Percentiles rank a stretch among this genome's conserved stretches.
phyloP scores from a whole-genome alignment of 2,113 vertebrate genomes.

The Polypterus senegalus region DNA sequence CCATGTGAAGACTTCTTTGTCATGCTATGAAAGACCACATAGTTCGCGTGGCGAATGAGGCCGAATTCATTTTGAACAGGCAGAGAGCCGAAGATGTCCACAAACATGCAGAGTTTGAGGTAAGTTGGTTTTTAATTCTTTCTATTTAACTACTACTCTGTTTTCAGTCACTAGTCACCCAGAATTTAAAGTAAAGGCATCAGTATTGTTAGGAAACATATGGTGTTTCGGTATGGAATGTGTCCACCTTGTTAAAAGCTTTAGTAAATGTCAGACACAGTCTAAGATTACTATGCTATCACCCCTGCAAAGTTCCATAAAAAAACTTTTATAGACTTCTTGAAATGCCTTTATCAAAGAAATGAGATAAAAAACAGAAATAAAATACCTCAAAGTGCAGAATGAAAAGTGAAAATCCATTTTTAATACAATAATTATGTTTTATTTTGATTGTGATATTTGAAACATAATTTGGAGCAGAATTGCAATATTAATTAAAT shows the following conservation, averaged over 20 bases:
- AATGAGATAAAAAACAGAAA: not conserved
- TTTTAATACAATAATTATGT: too few relatives aligned
- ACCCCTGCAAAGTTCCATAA: conserved; percentile 18
- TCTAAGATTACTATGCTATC: conserved; percentile 3
- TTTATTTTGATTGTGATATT: too few relatives aligned
- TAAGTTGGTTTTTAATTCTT: conserved; percentile 35
- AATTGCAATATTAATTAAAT: too few relatives aligned
- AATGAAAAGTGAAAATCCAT: too few relatives aligned
- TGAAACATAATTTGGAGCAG: too few relatives aligned
- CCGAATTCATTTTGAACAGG: conserved; percentile 93
- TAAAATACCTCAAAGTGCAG: not conserved
- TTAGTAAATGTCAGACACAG: conserved; percentile 28
- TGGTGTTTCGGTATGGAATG: not conserved
- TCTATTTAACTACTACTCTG: conserved; percentile 21
- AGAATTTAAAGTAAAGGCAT: conserved; percentile 17
- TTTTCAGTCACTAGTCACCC: conserved; percentile 25
- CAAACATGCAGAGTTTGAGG: conserved; percentile 96
- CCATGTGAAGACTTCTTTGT: conserved; percentile 67
- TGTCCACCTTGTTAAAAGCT: conserved; percentile 10
- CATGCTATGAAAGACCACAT: conserved; percentile 98
- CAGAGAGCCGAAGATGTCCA: conserved; percentile 95
- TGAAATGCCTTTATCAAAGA: conserved; percentile 23
- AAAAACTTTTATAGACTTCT: conserved; percentile 28
- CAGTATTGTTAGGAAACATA: conserved; percentile 7
- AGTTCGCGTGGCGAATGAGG: conserved; percentile 92